Conservation (phyloP, 2,888 invertebrate species). For the Ctena decussata region DNA sequence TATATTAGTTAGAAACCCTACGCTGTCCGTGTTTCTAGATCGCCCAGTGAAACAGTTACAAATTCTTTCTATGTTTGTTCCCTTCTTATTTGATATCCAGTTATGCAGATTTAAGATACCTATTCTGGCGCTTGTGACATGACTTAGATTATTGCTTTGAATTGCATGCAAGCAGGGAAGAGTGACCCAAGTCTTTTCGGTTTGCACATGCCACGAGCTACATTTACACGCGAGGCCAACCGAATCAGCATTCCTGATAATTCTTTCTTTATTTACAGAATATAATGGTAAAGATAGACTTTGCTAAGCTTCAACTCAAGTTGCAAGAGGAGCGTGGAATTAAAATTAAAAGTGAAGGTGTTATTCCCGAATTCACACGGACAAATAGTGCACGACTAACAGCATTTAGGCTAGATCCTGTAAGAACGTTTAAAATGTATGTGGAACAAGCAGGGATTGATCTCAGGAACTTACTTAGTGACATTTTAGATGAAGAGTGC, state of each 20-base stretch:
- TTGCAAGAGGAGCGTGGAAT: slow-evolving; percentile 65
- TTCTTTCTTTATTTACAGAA: slow-evolving; percentile 60
- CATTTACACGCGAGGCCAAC: too few relatives aligned
- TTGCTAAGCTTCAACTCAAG: slow-evolving; percentile 67
- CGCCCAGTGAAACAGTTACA: too few relatives aligned
- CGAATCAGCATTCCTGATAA: background rate
- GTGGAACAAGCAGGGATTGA: slow-evolving; percentile 58
- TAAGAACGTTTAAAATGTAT: slow-evolving; percentile 68
- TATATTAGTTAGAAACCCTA: too few relatives aligned
- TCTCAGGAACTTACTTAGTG: slow-evolving; percentile 58
- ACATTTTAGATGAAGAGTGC: slow-evolving; percentile 58
- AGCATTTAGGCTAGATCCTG: slow-evolving; percentile 72
- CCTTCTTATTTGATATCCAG: too few relatives aligned
- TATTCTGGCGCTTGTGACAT: too few relatives aligned
- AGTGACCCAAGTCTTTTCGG: too few relatives aligned
- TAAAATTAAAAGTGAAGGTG: slow-evolving; percentile 70
- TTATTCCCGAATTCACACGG: slow-evolving; percentile 71
- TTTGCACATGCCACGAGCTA: too few relatives aligned
- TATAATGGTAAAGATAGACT: slow-evolving; percentile 74
- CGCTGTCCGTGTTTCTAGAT: too few relatives aligned
- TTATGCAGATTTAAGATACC: too few relatives aligned
- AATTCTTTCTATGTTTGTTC: too few relatives aligned
- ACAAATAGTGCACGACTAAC: slow-evolving; percentile 70
- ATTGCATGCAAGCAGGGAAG: too few relatives aligned
- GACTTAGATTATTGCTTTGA: too few relatives aligned